These are phyloP conservation scores for Babyrousa celebensis DNA, from an alignment of 2,797 vertebrate species.

Conservation along the genomic window DNA sequence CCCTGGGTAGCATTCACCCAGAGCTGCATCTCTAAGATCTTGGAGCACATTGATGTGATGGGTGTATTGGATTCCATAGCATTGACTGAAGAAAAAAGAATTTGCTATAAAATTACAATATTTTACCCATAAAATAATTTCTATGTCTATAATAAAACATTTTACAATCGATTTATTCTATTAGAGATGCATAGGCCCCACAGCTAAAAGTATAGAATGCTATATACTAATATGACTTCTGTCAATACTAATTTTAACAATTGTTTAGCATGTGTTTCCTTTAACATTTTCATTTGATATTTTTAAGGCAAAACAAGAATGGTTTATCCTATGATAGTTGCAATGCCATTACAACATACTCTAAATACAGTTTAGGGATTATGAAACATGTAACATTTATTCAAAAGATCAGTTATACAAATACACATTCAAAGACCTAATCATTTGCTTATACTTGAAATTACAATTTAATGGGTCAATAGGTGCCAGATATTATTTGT, in stretches of 20 bases:
- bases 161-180: slow-evolving; percentile 56
- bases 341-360: not conserved
- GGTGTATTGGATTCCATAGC: not conserved
- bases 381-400: slow-evolving; percentile 65
- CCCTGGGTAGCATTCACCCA: not conserved
- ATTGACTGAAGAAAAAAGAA: not conserved
- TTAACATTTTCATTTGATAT: not conserved
- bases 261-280: slow-evolving; percentile 34
- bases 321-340: slow-evolving; percentile 13
- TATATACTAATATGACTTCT: not conserved
- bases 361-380: slow-evolving; percentile 64
- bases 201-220: slow-evolving; percentile 54
- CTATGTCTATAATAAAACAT: slow-evolving; percentile 5
- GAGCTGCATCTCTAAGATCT: not conserved
- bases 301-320: slow-evolving; percentile 62
- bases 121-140: slow-evolving; percentile 39
- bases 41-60: not conserved
- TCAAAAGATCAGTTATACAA: slow-evolving; percentile 41
- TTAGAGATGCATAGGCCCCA: not conserved
- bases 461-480: not conserved
- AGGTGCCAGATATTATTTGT: not conserved
- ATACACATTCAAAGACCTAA: slow-evolving; percentile 31
- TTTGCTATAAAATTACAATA: not conserved
- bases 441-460: slow-evolving; percentile 23
- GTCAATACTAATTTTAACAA: slow-evolving; percentile 56